A percentile compares a stretch with the other conserved stretches of the same genome.
These are phyloP conservation scores for Miniopterus natalensis DNA, from an alignment of 2,113 vertebrate species.

Conservation along the genomic window DNA sequence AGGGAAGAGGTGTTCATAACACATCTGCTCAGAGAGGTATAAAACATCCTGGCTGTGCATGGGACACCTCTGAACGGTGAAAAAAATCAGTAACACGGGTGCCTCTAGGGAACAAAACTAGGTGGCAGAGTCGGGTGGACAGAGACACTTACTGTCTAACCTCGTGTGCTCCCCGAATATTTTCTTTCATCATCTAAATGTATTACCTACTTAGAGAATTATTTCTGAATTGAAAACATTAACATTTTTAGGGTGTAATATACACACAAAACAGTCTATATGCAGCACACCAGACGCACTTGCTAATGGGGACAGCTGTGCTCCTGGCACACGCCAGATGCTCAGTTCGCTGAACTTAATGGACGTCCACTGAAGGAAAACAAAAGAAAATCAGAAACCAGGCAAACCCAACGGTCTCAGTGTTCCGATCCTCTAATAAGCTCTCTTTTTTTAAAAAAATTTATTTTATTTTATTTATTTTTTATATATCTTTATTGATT, in stretches of 20 bases:
- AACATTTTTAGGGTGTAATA: not conserved
- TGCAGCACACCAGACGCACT: not conserved
- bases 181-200: not conserved
- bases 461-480: too few relatives aligned
- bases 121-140: not conserved
- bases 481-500: too few relatives aligned
- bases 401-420: not conserved
- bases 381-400: slow-evolving; percentile 48
- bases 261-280: not conserved
- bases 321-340: slow-evolving; percentile 32
- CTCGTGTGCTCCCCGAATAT: not conserved
- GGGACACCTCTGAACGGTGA: not conserved
- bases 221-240: not conserved
- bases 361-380: not conserved
- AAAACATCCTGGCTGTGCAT: not conserved
- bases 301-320: not conserved
- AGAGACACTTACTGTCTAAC: not conserved
- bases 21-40: not conserved
- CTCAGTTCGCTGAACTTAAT: not conserved
- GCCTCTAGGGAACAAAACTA: not conserved
- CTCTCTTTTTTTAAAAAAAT: not conserved
- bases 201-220: not conserved
- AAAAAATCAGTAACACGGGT: not conserved
- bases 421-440: not conserved
- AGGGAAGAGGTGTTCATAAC: not conserved